A percentile compares a stretch with the other conserved stretches of the same genome.
phyloP scores from a whole-genome alignment of 2,888 invertebrate genomes.

The Dinocampus coccinellae region DNA sequence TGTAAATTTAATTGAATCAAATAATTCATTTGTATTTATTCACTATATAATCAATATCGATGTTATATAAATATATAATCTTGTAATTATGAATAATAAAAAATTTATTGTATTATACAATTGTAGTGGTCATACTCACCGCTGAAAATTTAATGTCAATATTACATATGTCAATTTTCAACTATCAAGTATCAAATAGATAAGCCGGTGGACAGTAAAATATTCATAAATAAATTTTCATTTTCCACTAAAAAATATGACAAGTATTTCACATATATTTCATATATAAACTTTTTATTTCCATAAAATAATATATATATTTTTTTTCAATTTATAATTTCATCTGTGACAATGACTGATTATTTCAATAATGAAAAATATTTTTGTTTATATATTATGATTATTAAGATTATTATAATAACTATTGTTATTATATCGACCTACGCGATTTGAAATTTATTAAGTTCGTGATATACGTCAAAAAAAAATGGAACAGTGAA shows the following conservation, averaged over 20 bases:
- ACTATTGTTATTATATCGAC: not conserved
- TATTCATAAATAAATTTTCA: not conserved
- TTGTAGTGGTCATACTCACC: not conserved
- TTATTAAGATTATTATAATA: too few species aligned
- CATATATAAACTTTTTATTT: too few species aligned
- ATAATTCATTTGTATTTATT: too few species aligned
- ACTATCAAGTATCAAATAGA: not conserved
- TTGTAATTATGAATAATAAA: not conserved
- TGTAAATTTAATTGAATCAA: too few species aligned
- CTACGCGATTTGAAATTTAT: not conserved
- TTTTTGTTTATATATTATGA: not conserved
- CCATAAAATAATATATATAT: too few species aligned
- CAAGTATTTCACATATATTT: too few species aligned
- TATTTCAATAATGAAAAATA: not conserved
- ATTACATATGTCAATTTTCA: not conserved
- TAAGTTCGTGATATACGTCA: not conserved
- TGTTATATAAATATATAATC: too few species aligned
- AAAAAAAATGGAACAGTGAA: not conserved
- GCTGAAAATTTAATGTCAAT: conserved; percentile 6
- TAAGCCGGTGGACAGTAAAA: not conserved
- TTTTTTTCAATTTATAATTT: not conserved
- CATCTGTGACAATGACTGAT: not conserved
- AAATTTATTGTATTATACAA: not conserved
- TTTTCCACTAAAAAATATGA: not conserved
- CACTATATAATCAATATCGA: too few species aligned